phyloP scores from a whole-genome alignment of 2,888 invertebrate species.

The Pogonocherus hispidulus region DNA sequence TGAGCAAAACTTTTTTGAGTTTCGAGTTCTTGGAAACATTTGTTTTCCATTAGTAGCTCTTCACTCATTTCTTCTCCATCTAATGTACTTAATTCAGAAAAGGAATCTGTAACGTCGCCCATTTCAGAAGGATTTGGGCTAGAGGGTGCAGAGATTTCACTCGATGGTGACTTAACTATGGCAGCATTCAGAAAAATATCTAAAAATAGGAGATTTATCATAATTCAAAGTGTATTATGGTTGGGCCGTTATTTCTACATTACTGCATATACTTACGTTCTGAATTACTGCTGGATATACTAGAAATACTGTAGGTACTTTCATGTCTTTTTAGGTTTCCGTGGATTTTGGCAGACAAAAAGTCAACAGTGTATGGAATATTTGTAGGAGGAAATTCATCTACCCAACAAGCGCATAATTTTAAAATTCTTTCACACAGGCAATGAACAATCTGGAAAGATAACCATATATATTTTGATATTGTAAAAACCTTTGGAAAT shows the following conservation, averaged over 20 bases:
- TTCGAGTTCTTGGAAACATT: constrained; percentile 71
- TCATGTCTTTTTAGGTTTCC: constrained; percentile 59
- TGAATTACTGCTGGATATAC: constrained; percentile 59
- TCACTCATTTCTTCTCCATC: constrained; percentile 70
- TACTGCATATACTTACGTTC: constrained; percentile 56
- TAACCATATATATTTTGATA: constrained; percentile 33
- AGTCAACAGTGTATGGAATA: constrained; percentile 74
- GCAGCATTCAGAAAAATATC: constrained; percentile 53
- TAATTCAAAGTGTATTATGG: not conserved
- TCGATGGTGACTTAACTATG: constrained; percentile 54
- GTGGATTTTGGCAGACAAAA: constrained; percentile 66
- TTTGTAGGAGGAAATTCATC: constrained; percentile 72
- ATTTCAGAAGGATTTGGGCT: constrained; percentile 63
- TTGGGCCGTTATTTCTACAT: not conserved
- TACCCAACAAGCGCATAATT: constrained; percentile 77
- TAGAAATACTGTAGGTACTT: constrained; percentile 62
- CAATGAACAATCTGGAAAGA: constrained; percentile 79
- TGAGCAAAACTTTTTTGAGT: constrained; percentile 65
- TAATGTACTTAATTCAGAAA: constrained; percentile 61
- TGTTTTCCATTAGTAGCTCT: constrained; percentile 69
- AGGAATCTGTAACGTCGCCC: constrained; percentile 57
- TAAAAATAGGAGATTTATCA: constrained; percentile 40
- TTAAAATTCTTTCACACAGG: constrained; percentile 82
- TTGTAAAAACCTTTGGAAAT: not conserved
- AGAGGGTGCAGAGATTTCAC: constrained; percentile 55